Evolutionary conservation across 2,797 vertebrate genomes (phyloP).

Genomic region (Smutsia temminckii): DNA sequence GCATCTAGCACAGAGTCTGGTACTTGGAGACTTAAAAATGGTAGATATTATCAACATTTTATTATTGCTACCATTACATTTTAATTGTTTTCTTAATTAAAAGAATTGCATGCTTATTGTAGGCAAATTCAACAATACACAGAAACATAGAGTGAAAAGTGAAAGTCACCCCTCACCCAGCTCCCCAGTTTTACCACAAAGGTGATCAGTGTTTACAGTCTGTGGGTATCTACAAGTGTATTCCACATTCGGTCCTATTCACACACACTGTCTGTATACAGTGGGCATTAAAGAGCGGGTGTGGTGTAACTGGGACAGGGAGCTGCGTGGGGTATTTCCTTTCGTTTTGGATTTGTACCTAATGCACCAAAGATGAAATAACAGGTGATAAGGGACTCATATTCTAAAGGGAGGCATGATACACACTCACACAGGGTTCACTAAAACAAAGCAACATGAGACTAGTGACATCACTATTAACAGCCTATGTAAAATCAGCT

Average conservation of each 20-base stretch:
- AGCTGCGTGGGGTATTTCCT: not conserved
- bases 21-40: conserved; percentile 1
- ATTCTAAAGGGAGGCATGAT: not conserved
- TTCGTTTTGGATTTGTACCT: not conserved
- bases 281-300: not conserved
- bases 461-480: not conserved
- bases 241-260: not conserved
- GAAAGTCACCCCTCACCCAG: not conserved
- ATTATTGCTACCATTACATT: not conserved
- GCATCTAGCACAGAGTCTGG: not conserved
- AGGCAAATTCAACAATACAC: not conserved
- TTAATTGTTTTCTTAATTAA: conserved; percentile 44
- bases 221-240: not conserved
- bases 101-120: not conserved
- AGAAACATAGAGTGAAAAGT: not conserved
- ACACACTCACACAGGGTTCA: not conserved
- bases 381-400: not conserved
- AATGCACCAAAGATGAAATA: not conserved
- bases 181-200: not conserved
- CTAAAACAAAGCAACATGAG: conserved; percentile 17
- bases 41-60: not conserved
- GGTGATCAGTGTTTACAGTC: not conserved
- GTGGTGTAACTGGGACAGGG: not conserved
- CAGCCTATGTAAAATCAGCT: not conserved
- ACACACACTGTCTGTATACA: not conserved